Conservation (phyloP, 2,888 invertebrate species). For the Orchesellides sinensis region DNA sequence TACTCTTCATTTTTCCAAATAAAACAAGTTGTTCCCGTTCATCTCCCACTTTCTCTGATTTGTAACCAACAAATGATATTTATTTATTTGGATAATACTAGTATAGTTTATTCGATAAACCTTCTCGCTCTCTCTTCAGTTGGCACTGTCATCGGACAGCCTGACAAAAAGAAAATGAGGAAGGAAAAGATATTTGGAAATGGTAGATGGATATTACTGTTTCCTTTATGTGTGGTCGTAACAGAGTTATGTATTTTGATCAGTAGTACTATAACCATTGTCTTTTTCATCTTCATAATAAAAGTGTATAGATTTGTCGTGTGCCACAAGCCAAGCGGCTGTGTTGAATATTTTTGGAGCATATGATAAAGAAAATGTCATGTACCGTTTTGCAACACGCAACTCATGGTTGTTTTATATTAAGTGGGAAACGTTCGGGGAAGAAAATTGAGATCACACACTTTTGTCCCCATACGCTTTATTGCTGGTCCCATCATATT, state of each 20-base stretch:
- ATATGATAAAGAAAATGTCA: too few species aligned
- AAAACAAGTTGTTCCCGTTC: slow-evolving; percentile 45
- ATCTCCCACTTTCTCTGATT: background rate
- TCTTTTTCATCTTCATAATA: background rate
- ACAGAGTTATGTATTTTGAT: slow-evolving; percentile 73
- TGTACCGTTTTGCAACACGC: too few species aligned
- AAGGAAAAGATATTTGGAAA: slow-evolving; percentile 61
- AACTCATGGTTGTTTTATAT: too few species aligned
- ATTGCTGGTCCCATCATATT: too few species aligned
- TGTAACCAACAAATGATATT: slow-evolving; percentile 31
- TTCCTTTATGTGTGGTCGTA: slow-evolving; percentile 71
- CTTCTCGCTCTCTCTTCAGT: too few species aligned
- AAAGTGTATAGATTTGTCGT: background rate
- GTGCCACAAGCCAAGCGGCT: background rate
- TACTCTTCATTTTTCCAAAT: slow-evolving; percentile 10
- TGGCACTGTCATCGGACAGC: background rate
- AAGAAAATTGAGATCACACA: background rate
- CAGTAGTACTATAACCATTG: slow-evolving; percentile 34
- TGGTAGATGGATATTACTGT: slow-evolving; percentile 71
- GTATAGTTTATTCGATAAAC: too few species aligned
- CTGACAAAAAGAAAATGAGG: background rate
- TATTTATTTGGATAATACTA: slow-evolving; percentile 41
- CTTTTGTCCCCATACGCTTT: background rate
- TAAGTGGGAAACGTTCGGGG: background rate
- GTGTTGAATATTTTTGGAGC: too few species aligned